Percentiles rank a stretch among this genome's conserved stretches.
Evolutionary conservation across 2,113 vertebrate genomes (phyloP).

Genomic region (Taxidea taxus): DNA sequence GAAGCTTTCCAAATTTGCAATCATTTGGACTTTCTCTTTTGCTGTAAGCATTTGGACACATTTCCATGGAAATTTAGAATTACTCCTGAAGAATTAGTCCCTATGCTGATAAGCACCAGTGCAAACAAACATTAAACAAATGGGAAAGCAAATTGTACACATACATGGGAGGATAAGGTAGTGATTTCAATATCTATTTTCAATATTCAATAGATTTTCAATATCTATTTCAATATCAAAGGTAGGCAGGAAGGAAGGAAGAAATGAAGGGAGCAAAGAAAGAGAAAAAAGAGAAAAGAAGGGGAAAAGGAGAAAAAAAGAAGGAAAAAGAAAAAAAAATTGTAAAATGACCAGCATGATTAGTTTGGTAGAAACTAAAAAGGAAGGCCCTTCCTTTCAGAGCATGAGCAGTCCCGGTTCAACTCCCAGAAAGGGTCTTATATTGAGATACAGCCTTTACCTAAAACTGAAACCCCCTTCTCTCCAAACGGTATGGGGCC

Average conservation of each 20-base stretch:
- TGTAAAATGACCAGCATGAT: not conserved
- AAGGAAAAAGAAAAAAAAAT: not conserved
- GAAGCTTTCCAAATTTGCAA: slow-evolving; percentile 41
- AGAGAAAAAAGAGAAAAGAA: fast-evolving
- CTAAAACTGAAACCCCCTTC: not conserved
- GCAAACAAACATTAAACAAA: not conserved
- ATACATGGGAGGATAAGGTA: not conserved
- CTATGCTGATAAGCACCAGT: not conserved
- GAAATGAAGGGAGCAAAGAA: too few relatives aligned
- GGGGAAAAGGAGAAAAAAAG: not conserved
- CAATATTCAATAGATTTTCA: too few relatives aligned
- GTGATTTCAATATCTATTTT: not conserved
- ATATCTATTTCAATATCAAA: not conserved
- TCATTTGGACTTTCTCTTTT: slow-evolving; percentile 29
- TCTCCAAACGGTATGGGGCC: fast-evolving
- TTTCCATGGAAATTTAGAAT: not conserved
- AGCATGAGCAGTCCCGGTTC: not conserved
- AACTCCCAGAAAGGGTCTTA: not conserved
- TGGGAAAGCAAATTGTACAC: not conserved
- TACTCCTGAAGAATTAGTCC: not conserved
- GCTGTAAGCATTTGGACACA: not conserved
- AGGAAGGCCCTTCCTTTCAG: fast-evolving
- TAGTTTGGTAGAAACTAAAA: not conserved
- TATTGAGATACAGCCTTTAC: not conserved
- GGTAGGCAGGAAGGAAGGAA: not conserved